These are phyloP conservation scores for Cervus canadensis DNA, from an alignment of 2,113 vertebrate genomes.

Conservation along the genomic window DNA sequence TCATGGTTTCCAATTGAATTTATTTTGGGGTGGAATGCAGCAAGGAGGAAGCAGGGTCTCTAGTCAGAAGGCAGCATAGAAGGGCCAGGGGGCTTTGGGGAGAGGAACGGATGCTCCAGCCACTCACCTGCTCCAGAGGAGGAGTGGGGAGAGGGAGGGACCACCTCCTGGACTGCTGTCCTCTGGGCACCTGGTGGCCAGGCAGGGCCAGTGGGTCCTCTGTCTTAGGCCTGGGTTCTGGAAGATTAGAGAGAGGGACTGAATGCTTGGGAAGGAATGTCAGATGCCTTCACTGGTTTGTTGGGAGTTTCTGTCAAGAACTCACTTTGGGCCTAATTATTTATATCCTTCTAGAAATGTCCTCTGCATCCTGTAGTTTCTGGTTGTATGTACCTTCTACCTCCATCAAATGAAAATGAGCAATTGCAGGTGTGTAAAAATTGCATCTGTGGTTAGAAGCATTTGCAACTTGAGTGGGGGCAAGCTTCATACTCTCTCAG, in stretches of 20 bases:
- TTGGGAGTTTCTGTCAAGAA: neutral
- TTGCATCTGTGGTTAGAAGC: neutral
- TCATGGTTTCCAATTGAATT: constrained; percentile 55
- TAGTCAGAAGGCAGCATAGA: neutral
- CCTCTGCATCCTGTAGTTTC: neutral
- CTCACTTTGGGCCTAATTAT: neutral
- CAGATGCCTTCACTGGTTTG: neutral
- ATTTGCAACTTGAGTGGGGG: neutral
- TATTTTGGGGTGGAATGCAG: constrained; percentile 71
- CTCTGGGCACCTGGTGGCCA: neutral
- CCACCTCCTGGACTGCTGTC: too few relatives aligned
- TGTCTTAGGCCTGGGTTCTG: neutral
- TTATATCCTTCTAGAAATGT: neutral
- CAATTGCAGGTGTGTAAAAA: neutral
- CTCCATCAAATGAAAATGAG: neutral
- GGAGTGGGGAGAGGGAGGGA: neutral
- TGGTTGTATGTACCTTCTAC: too few relatives aligned
- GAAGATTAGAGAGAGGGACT: neutral
- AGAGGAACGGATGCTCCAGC: neutral
- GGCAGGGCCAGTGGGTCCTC: neutral
- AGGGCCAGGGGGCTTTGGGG: neutral
- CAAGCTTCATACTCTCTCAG: neutral
- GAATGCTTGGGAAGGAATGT: neutral
- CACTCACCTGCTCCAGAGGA: neutral
- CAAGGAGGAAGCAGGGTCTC: constrained; percentile 78